Conservation (phyloP, 2,888 invertebrate species). For the Zootermopsis nevadensis region DNA sequence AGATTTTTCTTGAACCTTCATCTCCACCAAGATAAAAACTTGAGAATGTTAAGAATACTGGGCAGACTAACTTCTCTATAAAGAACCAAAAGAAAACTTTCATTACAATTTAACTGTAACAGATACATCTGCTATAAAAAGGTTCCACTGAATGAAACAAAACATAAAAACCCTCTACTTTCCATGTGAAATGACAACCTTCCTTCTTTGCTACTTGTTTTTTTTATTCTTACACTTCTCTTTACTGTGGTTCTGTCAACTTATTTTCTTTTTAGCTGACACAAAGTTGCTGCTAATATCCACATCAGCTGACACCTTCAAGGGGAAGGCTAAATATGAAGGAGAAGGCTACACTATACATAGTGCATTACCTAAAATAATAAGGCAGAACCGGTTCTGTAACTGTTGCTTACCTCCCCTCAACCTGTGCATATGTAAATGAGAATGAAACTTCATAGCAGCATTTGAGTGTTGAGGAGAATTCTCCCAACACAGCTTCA, state of each 20-base stretch:
- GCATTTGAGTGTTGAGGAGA: neutral
- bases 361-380: neutral
- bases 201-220: neutral
- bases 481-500: too few species aligned
- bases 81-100: too few species aligned
- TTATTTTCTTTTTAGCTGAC: neutral
- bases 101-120: too few species aligned
- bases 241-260: neutral
- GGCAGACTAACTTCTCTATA: too few species aligned
- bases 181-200: too few species aligned
- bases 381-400: conserved; percentile 10
- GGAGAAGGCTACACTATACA: neutral
- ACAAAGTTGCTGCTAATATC: neutral
- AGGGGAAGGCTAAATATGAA: neutral
- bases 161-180: too few species aligned
- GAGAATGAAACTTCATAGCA: neutral
- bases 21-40: too few species aligned
- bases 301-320: conserved; percentile 7
- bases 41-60: too few species aligned
- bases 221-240: neutral
- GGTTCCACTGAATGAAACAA: too few species aligned
- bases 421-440: conserved; percentile 12
- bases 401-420: neutral
- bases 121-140: too few species aligned
- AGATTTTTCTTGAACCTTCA: too few species aligned